These are phyloP conservation scores for Rhabdornis inornatus DNA, from an alignment of 2,113 vertebrate species.

Conservation along the genomic window DNA sequence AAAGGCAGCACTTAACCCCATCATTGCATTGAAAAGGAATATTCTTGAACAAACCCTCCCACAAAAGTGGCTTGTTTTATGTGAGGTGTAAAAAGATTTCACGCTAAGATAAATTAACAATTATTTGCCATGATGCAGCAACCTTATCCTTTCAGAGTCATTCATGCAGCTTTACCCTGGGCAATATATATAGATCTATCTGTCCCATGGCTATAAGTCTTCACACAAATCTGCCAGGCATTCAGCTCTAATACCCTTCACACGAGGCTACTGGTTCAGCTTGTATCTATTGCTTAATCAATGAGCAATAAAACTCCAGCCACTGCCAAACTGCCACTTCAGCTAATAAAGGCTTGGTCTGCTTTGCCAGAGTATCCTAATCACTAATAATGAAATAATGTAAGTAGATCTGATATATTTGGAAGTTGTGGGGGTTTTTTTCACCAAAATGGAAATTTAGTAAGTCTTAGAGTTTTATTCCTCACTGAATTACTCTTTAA, in stretches of 20 bases:
- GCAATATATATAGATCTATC: background rate
- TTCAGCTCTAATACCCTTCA: slow-evolving; percentile 38
- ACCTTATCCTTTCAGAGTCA: background rate
- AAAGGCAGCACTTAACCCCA: background rate
- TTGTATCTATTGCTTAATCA: slow-evolving; percentile 71
- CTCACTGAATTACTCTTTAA: slow-evolving; percentile 59
- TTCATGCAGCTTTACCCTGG: background rate
- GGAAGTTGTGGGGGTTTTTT: background rate
- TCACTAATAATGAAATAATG: slow-evolving; percentile 48
- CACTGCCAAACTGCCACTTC: slow-evolving; percentile 45
- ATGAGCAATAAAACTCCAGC: slow-evolving; percentile 64
- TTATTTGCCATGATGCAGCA: background rate
- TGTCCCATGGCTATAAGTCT: background rate
- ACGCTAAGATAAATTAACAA: background rate
- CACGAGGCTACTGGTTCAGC: slow-evolving; percentile 10
- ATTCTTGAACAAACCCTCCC: background rate
- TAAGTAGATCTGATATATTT: slow-evolving; percentile 56
- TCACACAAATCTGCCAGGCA: slow-evolving; percentile 35
- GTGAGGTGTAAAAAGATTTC: background rate
- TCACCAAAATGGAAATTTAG: slow-evolving; percentile 21
- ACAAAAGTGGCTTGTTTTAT: background rate
- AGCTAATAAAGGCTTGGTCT: slow-evolving; percentile 57
- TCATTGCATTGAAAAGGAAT: background rate
- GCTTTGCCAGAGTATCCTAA: slow-evolving; percentile 41
- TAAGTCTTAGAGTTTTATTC: slow-evolving; percentile 54